phyloP scores from a whole-genome alignment of 2,888 invertebrate species.

The Hedya salicella region DNA sequence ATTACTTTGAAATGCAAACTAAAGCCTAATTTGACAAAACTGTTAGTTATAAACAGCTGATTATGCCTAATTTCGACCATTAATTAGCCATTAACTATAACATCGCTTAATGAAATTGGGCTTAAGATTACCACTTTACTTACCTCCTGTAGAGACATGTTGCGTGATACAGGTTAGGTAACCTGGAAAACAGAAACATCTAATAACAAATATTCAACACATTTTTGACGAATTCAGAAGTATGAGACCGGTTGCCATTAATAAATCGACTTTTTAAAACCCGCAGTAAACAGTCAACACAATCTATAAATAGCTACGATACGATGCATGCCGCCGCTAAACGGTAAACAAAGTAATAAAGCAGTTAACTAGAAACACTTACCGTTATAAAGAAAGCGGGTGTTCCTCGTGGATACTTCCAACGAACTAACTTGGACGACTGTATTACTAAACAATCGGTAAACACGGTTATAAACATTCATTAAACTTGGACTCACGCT shows the following conservation, averaged over 20 bases:
- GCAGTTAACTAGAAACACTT: neutral
- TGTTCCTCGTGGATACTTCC: slow-evolving; percentile 5
- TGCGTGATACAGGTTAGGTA: slow-evolving; percentile 53
- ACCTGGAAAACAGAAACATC: slow-evolving; percentile 60
- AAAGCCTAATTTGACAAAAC: too few relatives aligned
- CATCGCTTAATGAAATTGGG: too few relatives aligned
- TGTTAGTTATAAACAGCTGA: too few relatives aligned
- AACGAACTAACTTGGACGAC: neutral
- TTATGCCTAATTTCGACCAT: too few relatives aligned
- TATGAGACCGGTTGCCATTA: slow-evolving; percentile 6
- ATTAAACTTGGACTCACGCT: neutral
- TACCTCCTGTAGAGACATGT: slow-evolving; percentile 81
- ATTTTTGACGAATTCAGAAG: slow-evolving; percentile 15
- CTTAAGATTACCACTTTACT: too few relatives aligned
- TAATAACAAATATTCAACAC: slow-evolving; percentile 7
- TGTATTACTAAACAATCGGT: slow-evolving; percentile 1
- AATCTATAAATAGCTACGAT: neutral
- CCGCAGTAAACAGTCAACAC: neutral
- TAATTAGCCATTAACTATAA: too few relatives aligned
- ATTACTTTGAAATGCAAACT: slow-evolving; percentile 31
- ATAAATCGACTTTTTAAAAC: neutral
- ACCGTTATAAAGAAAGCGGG: slow-evolving; percentile 6
- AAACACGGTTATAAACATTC: slow-evolving; percentile 8
- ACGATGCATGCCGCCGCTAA: neutral
- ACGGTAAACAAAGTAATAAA: neutral